A percentile compares a stretch with the other conserved stretches of the same genome.
Conservation (phyloP, 2,888 invertebrate genomes). For the Trichogramma evanescens region DNA sequence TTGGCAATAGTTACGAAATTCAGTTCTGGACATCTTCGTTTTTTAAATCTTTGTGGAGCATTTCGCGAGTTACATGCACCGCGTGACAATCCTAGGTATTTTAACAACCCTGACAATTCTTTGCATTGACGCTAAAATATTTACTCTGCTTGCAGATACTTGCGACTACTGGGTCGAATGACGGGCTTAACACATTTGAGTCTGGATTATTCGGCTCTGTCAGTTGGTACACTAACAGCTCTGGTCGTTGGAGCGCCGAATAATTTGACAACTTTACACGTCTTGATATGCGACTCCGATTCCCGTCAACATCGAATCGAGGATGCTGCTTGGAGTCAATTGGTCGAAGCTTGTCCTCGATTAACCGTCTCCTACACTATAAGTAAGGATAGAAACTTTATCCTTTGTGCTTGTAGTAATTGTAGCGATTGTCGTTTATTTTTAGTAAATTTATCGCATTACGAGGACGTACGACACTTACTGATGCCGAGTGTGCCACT, state of each 20-base stretch:
- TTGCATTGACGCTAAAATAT: too few relatives aligned
- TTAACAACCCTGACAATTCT: too few relatives aligned
- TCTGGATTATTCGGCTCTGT: constrained; percentile 49
- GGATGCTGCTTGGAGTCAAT: constrained; percentile 45
- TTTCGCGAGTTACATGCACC: constrained; percentile 47
- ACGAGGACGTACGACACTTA: constrained; percentile 47
- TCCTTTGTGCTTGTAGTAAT: background rate
- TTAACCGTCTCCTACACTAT: constrained; percentile 45
- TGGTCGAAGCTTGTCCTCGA: constrained; percentile 43
- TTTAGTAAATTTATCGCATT: constrained; percentile 47
- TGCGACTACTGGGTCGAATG: constrained; percentile 43
- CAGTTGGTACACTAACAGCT: constrained; percentile 44
- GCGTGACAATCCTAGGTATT: constrained; percentile 38
- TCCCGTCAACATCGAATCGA: constrained; percentile 44
- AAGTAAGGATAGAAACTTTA: constrained; percentile 26
- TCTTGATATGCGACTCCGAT: constrained; percentile 47
- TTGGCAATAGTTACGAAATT: constrained; percentile 43
- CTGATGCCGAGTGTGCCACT: constrained; percentile 48
- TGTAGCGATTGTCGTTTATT: constrained; percentile 2
- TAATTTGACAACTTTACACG: constrained; percentile 41
- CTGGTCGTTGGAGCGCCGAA: constrained; percentile 43
- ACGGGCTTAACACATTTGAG: constrained; percentile 42
- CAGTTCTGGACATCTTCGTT: constrained; percentile 39
- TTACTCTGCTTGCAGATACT: constrained; percentile 30
- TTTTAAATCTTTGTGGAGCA: constrained; percentile 47